These are phyloP conservation scores for Bursaphelenchus mucronatus DNA, from an alignment of 1,140 invertebrate genomes.

Conservation along the genomic window DNA sequence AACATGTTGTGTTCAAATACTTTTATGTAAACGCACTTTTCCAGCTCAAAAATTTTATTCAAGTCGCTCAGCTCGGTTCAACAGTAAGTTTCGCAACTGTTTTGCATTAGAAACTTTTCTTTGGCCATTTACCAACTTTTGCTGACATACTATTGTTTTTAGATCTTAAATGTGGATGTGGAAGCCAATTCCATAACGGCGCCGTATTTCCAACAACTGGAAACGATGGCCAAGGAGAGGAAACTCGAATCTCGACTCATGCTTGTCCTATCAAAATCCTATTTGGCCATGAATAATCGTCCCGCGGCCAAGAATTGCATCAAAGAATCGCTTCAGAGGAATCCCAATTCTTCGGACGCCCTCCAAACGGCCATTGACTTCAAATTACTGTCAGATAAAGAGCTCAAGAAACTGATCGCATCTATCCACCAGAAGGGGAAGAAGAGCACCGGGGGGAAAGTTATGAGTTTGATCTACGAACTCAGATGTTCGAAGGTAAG, in stretches of 20 bases:
- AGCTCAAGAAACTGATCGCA: conserved; percentile 26
- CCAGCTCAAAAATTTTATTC: conserved; percentile 22
- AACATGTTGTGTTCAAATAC: conserved; percentile 39
- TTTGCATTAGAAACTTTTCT: background rate
- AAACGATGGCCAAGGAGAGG: conserved; percentile 21
- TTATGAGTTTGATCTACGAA: conserved; percentile 33
- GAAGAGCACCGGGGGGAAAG: conserved; percentile 21
- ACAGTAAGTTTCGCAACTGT: background rate
- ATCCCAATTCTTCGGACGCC: conserved; percentile 37
- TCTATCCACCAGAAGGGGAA: conserved; percentile 8
- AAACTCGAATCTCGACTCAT: conserved; percentile 40
- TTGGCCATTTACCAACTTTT: conserved; percentile 3
- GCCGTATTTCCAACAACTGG: conserved; percentile 19
- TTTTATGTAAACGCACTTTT: conserved; percentile 39
- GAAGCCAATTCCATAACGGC: conserved; percentile 8
- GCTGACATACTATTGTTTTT: background rate
- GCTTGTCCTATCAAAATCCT: conserved; percentile 40
- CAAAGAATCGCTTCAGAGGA: conserved; percentile 33
- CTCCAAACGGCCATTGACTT: conserved; percentile 37
- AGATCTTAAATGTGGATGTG: conserved; percentile 14
- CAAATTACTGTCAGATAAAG: conserved; percentile 22
- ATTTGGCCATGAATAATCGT: conserved; percentile 41
- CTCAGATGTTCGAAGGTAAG: conserved; percentile 30
- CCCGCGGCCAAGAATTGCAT: conserved; percentile 35
- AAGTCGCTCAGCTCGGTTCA: conserved; percentile 10